Base-by-base conservation (phyloP, 2,113 vertebrate genomes). In the Phyllostomus hastatus region DNA sequence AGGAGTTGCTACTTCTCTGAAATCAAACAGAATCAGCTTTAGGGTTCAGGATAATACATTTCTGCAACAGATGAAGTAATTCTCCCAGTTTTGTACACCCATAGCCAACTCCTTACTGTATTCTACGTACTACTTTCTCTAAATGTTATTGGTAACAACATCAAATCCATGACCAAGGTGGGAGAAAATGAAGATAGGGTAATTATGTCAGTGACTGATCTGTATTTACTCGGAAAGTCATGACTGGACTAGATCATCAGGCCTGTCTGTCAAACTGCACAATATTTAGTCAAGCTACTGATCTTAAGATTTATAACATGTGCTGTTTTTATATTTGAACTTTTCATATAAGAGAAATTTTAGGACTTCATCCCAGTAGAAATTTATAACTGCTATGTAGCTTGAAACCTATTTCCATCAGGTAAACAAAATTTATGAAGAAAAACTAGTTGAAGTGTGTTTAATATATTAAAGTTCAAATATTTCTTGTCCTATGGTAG, bases 221-320 rank as follows among this genome's bases (percentile, higher is more conserved):
- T 57, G 41, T 86, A 95, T 98, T 97, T 98, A 91, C 95, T 95
- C 72, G 73, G 88, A 95, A 94, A 94, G 35, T 41, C 76, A 92
- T 96, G 83, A 85, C 61, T 33, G 33, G 70, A 92, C 86, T 94
- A 0, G 69, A 84, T 95, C 88, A 95, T 94, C 93, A 96, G 38
- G 85, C 88, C 57, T 91, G 69, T 86, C 75, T 19, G 3, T 91
- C 94, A 88, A 87, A 94, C 48, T 84, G 22, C 19, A 72, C 66
- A 82, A 80, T 76, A 83, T 85, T 57, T 46, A 96, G 78, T 91
- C 28, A 86, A 95, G 90, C 93, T 96, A 95, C 57, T 95, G 64
- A 94, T 95, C 31, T 96, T 67, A 88, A 90, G 59, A 86, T 95
- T 86, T 94, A 90, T 95, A 70, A 93, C 73, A 95, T 72, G 50